These are phyloP conservation scores for Drosophila nr. perissopoda DNA, from an alignment of 2,888 invertebrate species.

Conservation along the genomic window DNA sequence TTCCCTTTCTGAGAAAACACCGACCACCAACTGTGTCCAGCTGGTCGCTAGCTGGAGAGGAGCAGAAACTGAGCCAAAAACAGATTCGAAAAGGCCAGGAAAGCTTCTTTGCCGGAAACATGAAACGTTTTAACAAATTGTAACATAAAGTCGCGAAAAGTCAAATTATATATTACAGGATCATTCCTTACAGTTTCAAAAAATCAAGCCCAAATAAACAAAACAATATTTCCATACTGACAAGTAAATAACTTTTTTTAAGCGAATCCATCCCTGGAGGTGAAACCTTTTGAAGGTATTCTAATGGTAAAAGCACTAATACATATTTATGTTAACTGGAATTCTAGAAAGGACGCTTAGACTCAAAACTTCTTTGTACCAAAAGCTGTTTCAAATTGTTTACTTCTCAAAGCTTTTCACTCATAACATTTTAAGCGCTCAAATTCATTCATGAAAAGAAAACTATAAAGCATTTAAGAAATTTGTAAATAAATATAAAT, in stretches of 20 bases:
- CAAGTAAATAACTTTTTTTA: too few relatives aligned
- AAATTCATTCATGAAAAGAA: not conserved
- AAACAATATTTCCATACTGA: not conserved
- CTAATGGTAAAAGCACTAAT: too few relatives aligned
- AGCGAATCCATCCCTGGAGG: too few relatives aligned
- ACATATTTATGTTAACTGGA: too few relatives aligned
- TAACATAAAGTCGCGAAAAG: constrained; percentile 5
- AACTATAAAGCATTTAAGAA: not conserved
- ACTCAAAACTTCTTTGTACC: too few relatives aligned
- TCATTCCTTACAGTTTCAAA: not conserved
- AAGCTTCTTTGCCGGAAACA: constrained; percentile 22
- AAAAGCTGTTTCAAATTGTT: too few relatives aligned
- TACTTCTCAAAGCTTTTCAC: too few relatives aligned
- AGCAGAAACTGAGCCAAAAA: constrained; percentile 3
- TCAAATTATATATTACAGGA: not conserved
- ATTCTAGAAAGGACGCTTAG: too few relatives aligned
- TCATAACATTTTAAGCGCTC: too few relatives aligned
- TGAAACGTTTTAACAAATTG: constrained; percentile 36
- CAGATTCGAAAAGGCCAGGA: constrained; percentile 27
- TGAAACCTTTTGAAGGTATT: too few relatives aligned
- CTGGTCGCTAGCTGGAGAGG: constrained; percentile 47
- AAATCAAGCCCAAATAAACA: not conserved
- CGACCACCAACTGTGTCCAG: constrained; percentile 41
- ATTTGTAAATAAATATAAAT: not conserved
- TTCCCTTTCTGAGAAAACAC: constrained; percentile 58